Base-by-base conservation (phyloP, 2,113 vertebrate genomes). In the Syrrhaptes paradoxus region DNA sequence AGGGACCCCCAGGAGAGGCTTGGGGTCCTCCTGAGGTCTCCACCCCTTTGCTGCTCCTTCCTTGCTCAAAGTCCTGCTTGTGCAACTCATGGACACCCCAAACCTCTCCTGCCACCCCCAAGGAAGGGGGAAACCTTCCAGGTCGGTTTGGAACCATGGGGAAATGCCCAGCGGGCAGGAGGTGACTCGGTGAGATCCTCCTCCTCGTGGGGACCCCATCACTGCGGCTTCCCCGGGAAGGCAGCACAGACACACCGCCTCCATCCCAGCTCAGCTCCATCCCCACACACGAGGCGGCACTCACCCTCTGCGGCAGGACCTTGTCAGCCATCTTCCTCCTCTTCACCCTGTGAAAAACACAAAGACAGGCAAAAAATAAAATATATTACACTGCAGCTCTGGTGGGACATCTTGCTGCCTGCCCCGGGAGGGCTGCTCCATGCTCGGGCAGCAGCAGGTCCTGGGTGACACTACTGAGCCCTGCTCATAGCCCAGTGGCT, bases 271-370 rank as follows among this genome's bases (percentile, higher is more conserved):
- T 66, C 75, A 26, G 52, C 36, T 25, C 55, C 62, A 17, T 31
- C 20, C 49, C 43, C 46, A 26, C 0, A 0, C 28, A 17, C 59
- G 0, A 54, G 52, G 62, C 5, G 17, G 72, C 54, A 97, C 98
- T 98, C 97, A 99, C 99, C 98, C 99, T 98, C 97, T 99, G 99
- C 11, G 99, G 99, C 91, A 99, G 98, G 97, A 99, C 99, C 96
- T 99, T 99, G 98, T 99, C 99, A 32, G 99, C 99, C 99, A 99
- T 99, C 98, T 99, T 99, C 94, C 99, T 99, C 96, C 99, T 98
- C 95, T 99, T 99, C 72, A 99, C 94, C 94, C 99, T 99, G 94
- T 70, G 97, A 91, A 55, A 73, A 80, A 14, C 68, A 59, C 9
- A 34, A 13, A 82, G 17, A 67, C 3, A 5, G 32, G 21, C 17